A percentile compares a stretch with the other conserved stretches of the same genome.
Evolutionary conservation across 2,888 invertebrate species (phyloP).

Genomic region (Patella depressa): DNA sequence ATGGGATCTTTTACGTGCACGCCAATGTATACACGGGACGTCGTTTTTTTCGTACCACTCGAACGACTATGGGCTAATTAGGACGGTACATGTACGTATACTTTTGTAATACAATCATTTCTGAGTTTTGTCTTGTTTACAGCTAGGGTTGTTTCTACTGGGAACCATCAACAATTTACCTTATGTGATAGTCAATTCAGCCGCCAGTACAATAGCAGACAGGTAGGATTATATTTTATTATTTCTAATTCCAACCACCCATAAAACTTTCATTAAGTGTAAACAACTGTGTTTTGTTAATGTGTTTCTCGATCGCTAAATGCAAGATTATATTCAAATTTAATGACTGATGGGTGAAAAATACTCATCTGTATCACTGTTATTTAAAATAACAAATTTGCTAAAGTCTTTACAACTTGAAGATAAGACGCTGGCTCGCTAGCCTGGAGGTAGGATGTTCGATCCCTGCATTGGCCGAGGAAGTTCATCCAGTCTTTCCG

Average conservation of each 20-base stretch:
- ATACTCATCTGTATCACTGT: no score
- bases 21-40: no score
- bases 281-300: background rate
- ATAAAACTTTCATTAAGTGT: background rate
- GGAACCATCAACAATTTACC: conserved; percentile 62
- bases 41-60: no score
- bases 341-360: no score
- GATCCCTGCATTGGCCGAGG: no score
- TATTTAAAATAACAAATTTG: background rate
- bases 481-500: no score
- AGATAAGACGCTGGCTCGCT: no score
- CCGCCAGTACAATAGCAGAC: conserved; percentile 60
- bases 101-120: background rate
- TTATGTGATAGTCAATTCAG: conserved; percentile 63
- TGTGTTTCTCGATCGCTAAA: no score
- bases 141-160: conserved; percentile 57
- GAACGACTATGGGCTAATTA: no score
- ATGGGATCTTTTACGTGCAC: no score
- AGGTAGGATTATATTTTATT: conserved; percentile 41
- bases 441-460: no score
- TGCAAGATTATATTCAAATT: background rate
- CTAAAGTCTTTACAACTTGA: no score
- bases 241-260: background rate
- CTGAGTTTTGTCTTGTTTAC: conserved; percentile 18
- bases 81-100: background rate